Base-by-base conservation (phyloP, 2,797 vertebrate genomes). In the Argyrosomus regius region DNA sequence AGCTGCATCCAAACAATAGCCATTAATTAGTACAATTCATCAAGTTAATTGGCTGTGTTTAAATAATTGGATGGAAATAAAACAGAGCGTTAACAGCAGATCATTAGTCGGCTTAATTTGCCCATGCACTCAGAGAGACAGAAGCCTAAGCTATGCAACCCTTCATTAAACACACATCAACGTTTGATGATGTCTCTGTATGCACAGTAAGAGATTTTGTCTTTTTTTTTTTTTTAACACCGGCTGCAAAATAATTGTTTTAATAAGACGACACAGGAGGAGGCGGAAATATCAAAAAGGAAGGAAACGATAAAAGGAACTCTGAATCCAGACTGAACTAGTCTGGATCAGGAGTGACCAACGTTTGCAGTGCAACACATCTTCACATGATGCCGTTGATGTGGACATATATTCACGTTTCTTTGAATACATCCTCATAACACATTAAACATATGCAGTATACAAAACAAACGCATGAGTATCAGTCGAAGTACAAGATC, bases 31-130 rank as follows among this genome's bases (percentile, higher is more conserved):
- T 53, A 28, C 80, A 80, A 86, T 87, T 80, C 84, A 81, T 91
- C 91, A 88, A 84, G 80, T 90, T 93, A 91, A 93, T 90, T 88
- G 86, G 75, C 72, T 79, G 86, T 87, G 86, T 88, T 90, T 87
- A 82, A 91, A 87, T 93, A 88, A 92, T 89, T 85, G 89, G 82
- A 77, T 35, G 64, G 75, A 81, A 85, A 88, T 87, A 86, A 92
- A 91, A 85, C 77, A 73, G 59, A 75, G 76, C 68, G 61, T 39
- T 39, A 79, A 82, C 80, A 86, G 78, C 82, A 83, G 81, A 86
- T 90, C 86, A 91, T 91, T 91, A 92, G 66, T 72, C 75, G 77
- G 78, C 80, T 78, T 87, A 88, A 91, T 88, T 85, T 83, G 75
- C 65, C 72, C 79, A 31, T 68, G 72, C 81, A 83, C 75, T 63